Base-by-base conservation (phyloP, 1,140 invertebrate genomes). In the Bicyclus anynana region DNA sequence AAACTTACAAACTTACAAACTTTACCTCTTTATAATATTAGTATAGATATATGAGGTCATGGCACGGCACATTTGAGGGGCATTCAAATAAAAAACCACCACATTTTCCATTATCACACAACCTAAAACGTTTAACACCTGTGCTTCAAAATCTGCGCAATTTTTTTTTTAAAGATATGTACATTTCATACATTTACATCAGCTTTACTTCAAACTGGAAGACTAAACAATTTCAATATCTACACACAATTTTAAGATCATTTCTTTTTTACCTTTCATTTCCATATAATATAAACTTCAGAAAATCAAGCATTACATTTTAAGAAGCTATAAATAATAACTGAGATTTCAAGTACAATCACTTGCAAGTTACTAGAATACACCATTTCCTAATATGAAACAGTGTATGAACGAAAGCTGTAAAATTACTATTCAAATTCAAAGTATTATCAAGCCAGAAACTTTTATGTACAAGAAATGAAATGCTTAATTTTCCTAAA, bases 141-240 rank as follows among this genome's bases (percentile, higher is more conserved):
- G 47, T 47, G 20, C 53, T n/a, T 12, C 7, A 10, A 44, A 47
- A 47, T 14, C 40, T 12, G n/a, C n/a, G n/a, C n/a, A 4, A 13
- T 20, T 17, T 53, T 49, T 13, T 29, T 26, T 40, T 51, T 51
- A 26, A 7, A 58, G 63, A 65, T 65, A 65, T 61, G 54, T 61
- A 61, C 46, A 64, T 47, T 46, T 50, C 21, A 58, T 23, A 49
- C 48, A 16, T 14, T 51, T 17, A 16, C 53, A 56, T 29, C 2
- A 37, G 26, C 49, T 56, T 50, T 46, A 62, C 42, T 23, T 57
- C 42, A 54, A 55, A 59, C 51, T 64, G 62, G 62, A 64, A 64
- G 62, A 64, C 62, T 53, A 55, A 52, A 59, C 62, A 55, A 55
- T 54, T 54, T 52, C 51, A 50, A 53, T 50, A 42, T 27, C 27